Evolutionary conservation across 2,113 vertebrate species (phyloP), one percentile per base, ranked within the genome.

Genomic region (Triplophysa rosa): DNA sequence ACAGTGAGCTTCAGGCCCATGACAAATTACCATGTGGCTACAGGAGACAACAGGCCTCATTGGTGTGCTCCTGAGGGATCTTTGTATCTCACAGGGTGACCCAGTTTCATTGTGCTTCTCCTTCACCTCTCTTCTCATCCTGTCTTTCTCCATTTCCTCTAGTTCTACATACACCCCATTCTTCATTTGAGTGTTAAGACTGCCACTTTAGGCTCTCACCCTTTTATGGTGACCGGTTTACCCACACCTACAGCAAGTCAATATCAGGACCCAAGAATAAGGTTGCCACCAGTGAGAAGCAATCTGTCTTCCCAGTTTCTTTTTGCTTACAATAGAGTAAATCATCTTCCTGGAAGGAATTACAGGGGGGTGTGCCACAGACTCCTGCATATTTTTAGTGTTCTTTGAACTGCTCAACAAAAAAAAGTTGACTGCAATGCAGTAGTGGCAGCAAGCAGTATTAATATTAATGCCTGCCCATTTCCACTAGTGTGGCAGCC

Each of bases 401-500:
- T 75, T 87, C 86, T 86, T 82, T 86, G 84, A 81, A 67, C 49
- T 68, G 79, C 83, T 89, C 89, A 83, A 87, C 87, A 33, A 59
- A 89, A 87, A 29, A 88, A 87, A 80, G 83, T 69, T 86, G 89
- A 87, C 90, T 91, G 90, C 92, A 92, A 76, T 92, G 91, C 89
- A 92, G 90, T 88, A 90, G 67, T 90, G 79, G 82, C 85, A 87
- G 89, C 84, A 75, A 89, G 85, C 85, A 78, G 81, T 87, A 91
- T 93, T 89, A 90, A 92, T 91, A 91, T 91, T 93, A 90, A 91
- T 91, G 88, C 80, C 86, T 80, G 62, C 82, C 88, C 84, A 87
- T 89, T 90, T 88, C n/a, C 77, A 88, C 87, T 86, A 87, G 74
- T 79, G 21, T 90, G 90, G 85, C 72, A 87, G 87, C 82, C 86